Evolutionary conservation across 2,888 invertebrate species (phyloP).

Genomic region (Mesoligia furuncula): DNA sequence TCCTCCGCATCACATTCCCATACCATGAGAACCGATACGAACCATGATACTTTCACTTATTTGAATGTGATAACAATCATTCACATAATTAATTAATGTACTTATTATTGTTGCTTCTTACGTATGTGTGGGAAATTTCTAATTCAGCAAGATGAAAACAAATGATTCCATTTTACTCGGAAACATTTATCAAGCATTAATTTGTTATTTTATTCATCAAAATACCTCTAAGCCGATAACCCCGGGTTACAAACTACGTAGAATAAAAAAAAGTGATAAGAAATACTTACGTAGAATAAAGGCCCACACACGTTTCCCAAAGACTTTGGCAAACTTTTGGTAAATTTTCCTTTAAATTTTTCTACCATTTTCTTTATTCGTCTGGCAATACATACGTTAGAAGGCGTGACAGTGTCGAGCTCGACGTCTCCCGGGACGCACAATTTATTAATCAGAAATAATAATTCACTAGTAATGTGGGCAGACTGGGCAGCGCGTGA

Average conservation of each 20-base stretch:
- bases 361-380: constrained; percentile 23
- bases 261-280: constrained; percentile 1
- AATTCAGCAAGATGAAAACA: background rate
- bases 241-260: constrained; percentile 8
- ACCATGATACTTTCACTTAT: background rate
- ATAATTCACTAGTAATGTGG: constrained; percentile 89
- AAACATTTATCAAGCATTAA: constrained; percentile 14
- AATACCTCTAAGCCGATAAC: constrained; percentile 25
- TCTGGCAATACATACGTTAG: constrained; percentile 49
- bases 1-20: background rate
- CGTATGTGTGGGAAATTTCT: background rate
- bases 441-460: constrained; percentile 91
- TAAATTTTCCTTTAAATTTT: background rate
- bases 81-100: background rate
- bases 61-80: background rate
- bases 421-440: constrained; percentile 79
- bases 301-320: background rate
- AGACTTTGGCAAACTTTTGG: background rate
- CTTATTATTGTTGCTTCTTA: background rate
- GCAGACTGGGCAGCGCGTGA: constrained; percentile 67
- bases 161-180: background rate
- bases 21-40: background rate
- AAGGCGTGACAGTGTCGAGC: constrained; percentile 78
- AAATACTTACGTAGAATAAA: background rate
- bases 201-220: constrained; percentile 13